These are phyloP conservation scores for Hydrochoerus hydrochaeris DNA, from an alignment of 2,113 vertebrate genomes.

Conservation along the genomic window DNA sequence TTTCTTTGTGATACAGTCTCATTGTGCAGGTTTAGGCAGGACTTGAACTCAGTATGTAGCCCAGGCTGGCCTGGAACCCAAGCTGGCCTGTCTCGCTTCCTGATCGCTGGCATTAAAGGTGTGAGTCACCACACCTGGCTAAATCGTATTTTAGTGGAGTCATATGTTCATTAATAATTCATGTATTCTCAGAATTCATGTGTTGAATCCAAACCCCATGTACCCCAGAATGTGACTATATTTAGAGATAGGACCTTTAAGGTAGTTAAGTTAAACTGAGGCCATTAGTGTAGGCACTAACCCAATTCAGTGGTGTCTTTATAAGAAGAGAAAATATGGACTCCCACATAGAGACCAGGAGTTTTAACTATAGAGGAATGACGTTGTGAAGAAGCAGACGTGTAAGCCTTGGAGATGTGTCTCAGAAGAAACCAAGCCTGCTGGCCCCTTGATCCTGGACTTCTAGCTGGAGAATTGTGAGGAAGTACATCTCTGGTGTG, in stretches of 20 bases:
- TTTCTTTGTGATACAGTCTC: neutral
- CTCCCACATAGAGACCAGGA: neutral
- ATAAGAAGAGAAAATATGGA: neutral
- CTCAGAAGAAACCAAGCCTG: neutral
- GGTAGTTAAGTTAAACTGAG: neutral
- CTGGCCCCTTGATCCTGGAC: neutral
- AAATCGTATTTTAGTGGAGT: neutral
- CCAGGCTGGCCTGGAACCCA: neutral
- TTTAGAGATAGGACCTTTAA: neutral
- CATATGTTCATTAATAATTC: neutral
- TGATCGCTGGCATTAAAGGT: neutral
- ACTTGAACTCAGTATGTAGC: neutral
- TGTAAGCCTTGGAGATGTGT: neutral
- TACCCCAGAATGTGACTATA: neutral
- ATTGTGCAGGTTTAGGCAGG: neutral
- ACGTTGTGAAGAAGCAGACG: neutral
- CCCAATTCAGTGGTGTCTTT: neutral
- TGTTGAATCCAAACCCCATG: neutral
- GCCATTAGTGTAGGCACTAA: neutral
- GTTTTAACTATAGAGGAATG: neutral
- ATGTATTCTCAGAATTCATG: neutral
- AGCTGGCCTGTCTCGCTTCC: neutral
- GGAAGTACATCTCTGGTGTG: neutral
- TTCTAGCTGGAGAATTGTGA: neutral
- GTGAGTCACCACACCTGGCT: neutral